Conservation (phyloP, 2,888 invertebrate genomes). For the Entomobrya proxima region DNA sequence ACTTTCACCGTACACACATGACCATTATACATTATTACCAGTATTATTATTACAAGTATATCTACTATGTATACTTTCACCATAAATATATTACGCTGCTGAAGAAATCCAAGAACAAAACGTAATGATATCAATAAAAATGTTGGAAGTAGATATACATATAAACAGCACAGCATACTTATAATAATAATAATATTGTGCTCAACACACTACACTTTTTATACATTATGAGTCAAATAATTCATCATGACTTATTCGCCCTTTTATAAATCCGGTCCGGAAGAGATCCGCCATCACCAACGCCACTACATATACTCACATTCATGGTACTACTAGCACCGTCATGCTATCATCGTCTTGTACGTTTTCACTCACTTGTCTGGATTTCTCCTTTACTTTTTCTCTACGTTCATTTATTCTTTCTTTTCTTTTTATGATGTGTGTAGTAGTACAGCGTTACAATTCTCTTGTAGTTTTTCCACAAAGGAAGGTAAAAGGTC, state of each 20-base stretch:
- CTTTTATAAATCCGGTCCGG: conserved; percentile 63
- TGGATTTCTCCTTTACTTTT: background rate
- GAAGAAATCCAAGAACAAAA: conserved; percentile 11
- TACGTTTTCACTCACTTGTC: background rate
- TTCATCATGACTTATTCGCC: conserved; percentile 62
- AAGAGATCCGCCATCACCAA: conserved; percentile 51
- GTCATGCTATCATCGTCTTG: background rate
- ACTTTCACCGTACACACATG: background rate
- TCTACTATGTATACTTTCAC: background rate
- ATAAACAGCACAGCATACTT: background rate
- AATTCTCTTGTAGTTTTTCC: too few relatives aligned
- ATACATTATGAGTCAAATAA: conserved; percentile 51
- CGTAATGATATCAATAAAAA: conserved; percentile 11
- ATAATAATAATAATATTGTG: background rate
- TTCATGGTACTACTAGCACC: background rate
- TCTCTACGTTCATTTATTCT: background rate
- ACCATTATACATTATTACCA: too few relatives aligned
- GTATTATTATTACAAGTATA: too few relatives aligned
- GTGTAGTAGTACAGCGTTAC: background rate
- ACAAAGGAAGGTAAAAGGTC: conserved; percentile 47
- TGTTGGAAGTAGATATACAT: background rate
- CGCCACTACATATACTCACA: conserved; percentile 19
- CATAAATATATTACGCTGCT: background rate
- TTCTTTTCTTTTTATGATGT: background rate
- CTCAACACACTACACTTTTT: background rate